Base-by-base conservation (phyloP, 2,888 invertebrate species). In the Keiferia lycopersicella region DNA sequence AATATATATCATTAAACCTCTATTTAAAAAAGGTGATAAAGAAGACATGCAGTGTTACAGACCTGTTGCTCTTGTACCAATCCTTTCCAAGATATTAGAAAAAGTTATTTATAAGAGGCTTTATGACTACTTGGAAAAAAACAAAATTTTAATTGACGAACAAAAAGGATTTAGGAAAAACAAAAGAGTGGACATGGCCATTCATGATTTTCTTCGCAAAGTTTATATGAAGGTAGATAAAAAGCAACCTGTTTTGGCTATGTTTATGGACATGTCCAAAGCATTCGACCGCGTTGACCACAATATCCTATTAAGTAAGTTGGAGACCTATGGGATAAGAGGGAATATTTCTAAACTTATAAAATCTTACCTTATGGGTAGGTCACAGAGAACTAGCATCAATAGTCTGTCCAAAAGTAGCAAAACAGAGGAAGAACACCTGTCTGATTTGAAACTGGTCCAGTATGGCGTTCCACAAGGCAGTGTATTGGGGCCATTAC, bases 131-230 rank as follows among this genome's bases (percentile, higher is more conserved):
- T 63, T 68, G 12, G 63, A 66, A 62, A 50, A 16, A 12, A 58
- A 64, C 0, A 39, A 66, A 6, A 48, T 68, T 30, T 59, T 65
- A 14, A 38, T 58, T n/a, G 12, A 14, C 2, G 63, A 67, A 56
- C 67, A 66, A 59, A 61, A 63, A 16, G 65, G 67, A 12, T 67
- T 67, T 41, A 38, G 66, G 1, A 59, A 62, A 57, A 58, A 61
- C 4, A 61, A 51, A 57, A 39, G 20, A 1, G 64, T 63, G 0
- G 45, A 53, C 18, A 6, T 60, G 50, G 62, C 66, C 2, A 51
- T 62, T 18, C 60, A 64, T 30, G 50, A 64, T 45, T 34, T 41
- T 41, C 14, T 63, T 8, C 1, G 30, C 0, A 57, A 18, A 48
- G 12, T 62, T n/a, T n/a, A n/a, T 0, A 10, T 18, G 0, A 56